Base-by-base conservation (phyloP, 92 coral and sea anemone genomes). In the Parazoanthus darwini region DNA sequence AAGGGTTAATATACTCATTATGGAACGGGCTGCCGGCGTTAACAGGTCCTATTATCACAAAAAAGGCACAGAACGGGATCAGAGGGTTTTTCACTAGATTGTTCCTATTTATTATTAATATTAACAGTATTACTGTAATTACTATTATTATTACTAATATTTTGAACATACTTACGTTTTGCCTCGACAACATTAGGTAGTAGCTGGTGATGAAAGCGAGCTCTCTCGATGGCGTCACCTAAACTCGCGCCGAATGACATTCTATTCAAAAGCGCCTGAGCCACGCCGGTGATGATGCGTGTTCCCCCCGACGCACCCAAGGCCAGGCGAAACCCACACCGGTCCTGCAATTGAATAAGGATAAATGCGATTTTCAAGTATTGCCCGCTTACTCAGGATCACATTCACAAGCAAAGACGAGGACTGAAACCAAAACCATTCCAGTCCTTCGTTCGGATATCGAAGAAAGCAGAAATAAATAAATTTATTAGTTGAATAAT, bases 251-350 rank as follows among this genome's bases (percentile, higher is more conserved):
- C 93, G 89, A 97, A 97, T 7, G 97, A 91, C 15, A 97, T 87
- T 20, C 87, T 91, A 81, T 94, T 95, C 8, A 97, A 72, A 26
- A 97, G 89, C 33, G 94, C 89, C 82, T 97, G 94, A 22, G 95
- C 91, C 75, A 97, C 92, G n/a, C 94, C 95, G 26, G 95, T 94
- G 6, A 93, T 86, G 39, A 97, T 97, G 44, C 92, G 96, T n/a
- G 91, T 80, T 2, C 98, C 98, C 56, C 99, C 99, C 6, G 98
- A 88, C 6, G 88, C 98, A 4, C 99, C 99, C 79, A 95, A 35
- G 11, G 96, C 94, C 86, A 94, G 77, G 15, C 95, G 98, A 74
- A 86, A 93, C 50, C 92, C 91, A 88, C 99, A 97, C 36, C 93
- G 92, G 84, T 97, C 96, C 99, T 97, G 80, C 48, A 86, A 39